These are phyloP conservation scores for Ctena decussata DNA, from an alignment of 2,888 invertebrate genomes.

Conservation along the genomic window DNA sequence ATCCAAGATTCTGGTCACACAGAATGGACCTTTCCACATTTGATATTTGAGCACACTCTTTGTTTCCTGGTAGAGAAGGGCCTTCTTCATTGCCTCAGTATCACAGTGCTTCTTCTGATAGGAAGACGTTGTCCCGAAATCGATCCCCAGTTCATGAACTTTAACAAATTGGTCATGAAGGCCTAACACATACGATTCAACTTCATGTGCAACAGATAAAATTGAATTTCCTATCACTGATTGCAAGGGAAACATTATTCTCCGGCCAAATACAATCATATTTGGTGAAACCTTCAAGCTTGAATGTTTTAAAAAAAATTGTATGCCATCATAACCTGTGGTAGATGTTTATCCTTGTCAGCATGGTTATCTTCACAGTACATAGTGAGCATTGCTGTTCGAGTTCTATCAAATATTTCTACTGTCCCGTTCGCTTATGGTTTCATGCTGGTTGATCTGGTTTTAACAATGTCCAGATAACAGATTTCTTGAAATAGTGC, in stretches of 20 bases:
- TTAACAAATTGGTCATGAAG: not conserved
- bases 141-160: not conserved
- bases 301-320: slow-evolving; percentile 32
- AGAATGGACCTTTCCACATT: not conserved
- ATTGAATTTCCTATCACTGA: slow-evolving; percentile 20
- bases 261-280: slow-evolving; percentile 49
- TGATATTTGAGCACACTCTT: slow-evolving; percentile 4
- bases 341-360: slow-evolving; percentile 47
- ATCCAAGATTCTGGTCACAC: slow-evolving; percentile 40
- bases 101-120: slow-evolving; percentile 39
- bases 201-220: not conserved
- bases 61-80: slow-evolving; percentile 20
- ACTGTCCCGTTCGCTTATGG: slow-evolving; percentile 51
- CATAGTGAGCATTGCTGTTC: slow-evolving; percentile 30
- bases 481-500: slow-evolving; percentile 46
- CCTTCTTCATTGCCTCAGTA: slow-evolving; percentile 11
- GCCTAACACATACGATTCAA: not conserved
- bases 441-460: slow-evolving; percentile 28
- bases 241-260: slow-evolving; percentile 43
- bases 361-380: slow-evolving; percentile 33
- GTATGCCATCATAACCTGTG: slow-evolving; percentile 60
- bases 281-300: slow-evolving; percentile 50
- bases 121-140: not conserved
- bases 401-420: slow-evolving; percentile 54
- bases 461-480: slow-evolving; percentile 47